Conservation (phyloP, 2,888 invertebrate genomes). For the Xestoiulus laeticollis region DNA sequence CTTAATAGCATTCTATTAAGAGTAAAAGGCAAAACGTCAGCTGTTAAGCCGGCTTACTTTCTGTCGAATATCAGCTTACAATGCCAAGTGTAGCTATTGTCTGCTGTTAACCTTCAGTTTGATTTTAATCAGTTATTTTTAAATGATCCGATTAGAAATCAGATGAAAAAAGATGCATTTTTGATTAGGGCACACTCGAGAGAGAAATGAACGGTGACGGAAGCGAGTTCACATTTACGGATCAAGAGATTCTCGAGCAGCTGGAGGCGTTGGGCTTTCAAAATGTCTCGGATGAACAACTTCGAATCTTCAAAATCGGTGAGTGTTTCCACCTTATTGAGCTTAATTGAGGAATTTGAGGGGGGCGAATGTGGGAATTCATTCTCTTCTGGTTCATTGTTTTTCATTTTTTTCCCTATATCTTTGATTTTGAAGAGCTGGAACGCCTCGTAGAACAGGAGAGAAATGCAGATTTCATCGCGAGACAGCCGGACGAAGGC, state of each 20-base stretch:
- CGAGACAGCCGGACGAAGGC: background rate
- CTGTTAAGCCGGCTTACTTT: no score
- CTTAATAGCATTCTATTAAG: no score
- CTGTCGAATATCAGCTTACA: no score
- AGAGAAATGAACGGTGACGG: slow-evolving; percentile 2
- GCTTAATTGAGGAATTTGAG: background rate
- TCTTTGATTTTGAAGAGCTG: background rate
- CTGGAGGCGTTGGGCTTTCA: slow-evolving; percentile 54
- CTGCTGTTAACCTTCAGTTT: no score
- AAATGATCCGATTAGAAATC: no score
- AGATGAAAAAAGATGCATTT: no score
- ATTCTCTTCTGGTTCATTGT: background rate
- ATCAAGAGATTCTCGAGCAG: slow-evolving; percentile 55
- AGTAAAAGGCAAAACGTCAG: no score
- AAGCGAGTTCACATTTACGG: slow-evolving; percentile 49
- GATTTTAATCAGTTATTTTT: no score
- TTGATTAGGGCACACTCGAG: no score
- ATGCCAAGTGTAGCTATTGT: no score
- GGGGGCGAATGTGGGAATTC: background rate
- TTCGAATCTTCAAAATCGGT: slow-evolving; percentile 53
- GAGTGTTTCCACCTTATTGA: no score
- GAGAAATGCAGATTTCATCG: background rate
- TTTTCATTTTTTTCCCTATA: background rate
- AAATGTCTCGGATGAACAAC: slow-evolving; percentile 54
- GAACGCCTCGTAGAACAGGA: background rate